Evolutionary conservation across 2,888 invertebrate genomes (phyloP).

Genomic region (Ennomos fuscantarius): DNA sequence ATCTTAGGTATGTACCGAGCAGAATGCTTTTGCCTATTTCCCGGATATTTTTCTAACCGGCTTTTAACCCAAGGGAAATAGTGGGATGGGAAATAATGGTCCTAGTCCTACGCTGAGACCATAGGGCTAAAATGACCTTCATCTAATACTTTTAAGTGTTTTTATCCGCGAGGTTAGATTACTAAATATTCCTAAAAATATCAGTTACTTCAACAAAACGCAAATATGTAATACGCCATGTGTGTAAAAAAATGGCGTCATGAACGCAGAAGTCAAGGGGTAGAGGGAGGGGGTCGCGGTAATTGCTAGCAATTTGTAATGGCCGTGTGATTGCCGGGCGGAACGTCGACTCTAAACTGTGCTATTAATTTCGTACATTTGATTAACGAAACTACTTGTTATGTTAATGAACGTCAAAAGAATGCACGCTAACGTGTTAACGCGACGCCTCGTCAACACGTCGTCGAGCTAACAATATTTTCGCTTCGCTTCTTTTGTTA

Average conservation of each 20-base stretch:
- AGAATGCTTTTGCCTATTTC: too few relatives aligned
- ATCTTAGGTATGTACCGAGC: too few relatives aligned
- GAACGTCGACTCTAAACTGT: constrained; percentile 81
- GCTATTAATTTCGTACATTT: constrained; percentile 85
- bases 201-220: neutral
- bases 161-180: too few relatives aligned
- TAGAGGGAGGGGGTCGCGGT: constrained; percentile 70
- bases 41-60: too few relatives aligned
- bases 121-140: too few relatives aligned
- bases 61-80: too few relatives aligned
- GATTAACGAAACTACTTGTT: constrained; percentile 85
- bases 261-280: constrained; percentile 57
- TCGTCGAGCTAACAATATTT: constrained; percentile 77
- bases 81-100: too few relatives aligned
- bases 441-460: constrained; percentile 79
- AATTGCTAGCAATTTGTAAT: constrained; percentile 83
- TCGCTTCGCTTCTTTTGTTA: constrained; percentile 67
- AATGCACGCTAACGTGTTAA: constrained; percentile 81
- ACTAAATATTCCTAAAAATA: too few relatives aligned
- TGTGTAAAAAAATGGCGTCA: constrained; percentile 60
- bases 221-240: constrained; percentile 48
- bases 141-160: too few relatives aligned
- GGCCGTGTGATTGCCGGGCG: constrained; percentile 81
- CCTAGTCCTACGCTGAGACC: too few relatives aligned
- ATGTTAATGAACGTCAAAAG: constrained; percentile 82